Conservation (phyloP, 2,888 invertebrate genomes). For the Diaprepes abbreviatus region DNA sequence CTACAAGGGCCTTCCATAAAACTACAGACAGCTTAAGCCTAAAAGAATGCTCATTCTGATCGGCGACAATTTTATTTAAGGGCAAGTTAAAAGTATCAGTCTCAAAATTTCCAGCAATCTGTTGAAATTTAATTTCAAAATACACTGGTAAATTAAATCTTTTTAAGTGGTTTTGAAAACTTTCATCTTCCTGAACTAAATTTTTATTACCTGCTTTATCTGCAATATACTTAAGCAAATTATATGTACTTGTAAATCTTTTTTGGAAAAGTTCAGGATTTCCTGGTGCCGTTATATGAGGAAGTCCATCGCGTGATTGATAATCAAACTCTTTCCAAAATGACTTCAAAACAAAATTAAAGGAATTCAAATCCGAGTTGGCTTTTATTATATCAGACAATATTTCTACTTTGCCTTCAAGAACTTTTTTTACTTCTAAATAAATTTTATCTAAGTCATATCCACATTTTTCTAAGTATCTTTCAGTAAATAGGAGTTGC, state of each 20-base stretch:
- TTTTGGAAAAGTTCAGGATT: conserved; percentile 90
- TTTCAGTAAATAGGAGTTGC: conserved; percentile 79
- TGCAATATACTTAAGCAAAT: conserved; percentile 82
- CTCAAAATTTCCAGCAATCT: conserved; percentile 83
- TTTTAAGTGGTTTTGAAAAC: conserved; percentile 81
- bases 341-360: conserved; percentile 86
- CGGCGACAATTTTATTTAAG: conserved; percentile 54
- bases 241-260: conserved; percentile 83
- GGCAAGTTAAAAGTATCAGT: conserved; percentile 61
- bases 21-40: conserved; percentile 65
- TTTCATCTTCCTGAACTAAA: conserved; percentile 75
- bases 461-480: conserved; percentile 70
- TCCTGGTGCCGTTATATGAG: conserved; percentile 91
- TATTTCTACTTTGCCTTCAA: conserved; percentile 77
- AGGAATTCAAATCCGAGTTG: conserved; percentile 71
- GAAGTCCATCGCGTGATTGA: conserved; percentile 83
- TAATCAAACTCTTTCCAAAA: conserved; percentile 90
- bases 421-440: conserved; percentile 77
- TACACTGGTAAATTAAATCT: conserved; percentile 97
- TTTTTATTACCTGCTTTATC: conserved; percentile 74
- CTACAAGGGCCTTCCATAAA: conserved; percentile 67
- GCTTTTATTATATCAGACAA: conserved; percentile 62
- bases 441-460: conserved; percentile 81
- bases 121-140: conserved; percentile 95
- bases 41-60: conserved; percentile 65